phyloP scores from a whole-genome alignment of 1,140 invertebrate species.

The Camponotus pennsylvanicus region DNA sequence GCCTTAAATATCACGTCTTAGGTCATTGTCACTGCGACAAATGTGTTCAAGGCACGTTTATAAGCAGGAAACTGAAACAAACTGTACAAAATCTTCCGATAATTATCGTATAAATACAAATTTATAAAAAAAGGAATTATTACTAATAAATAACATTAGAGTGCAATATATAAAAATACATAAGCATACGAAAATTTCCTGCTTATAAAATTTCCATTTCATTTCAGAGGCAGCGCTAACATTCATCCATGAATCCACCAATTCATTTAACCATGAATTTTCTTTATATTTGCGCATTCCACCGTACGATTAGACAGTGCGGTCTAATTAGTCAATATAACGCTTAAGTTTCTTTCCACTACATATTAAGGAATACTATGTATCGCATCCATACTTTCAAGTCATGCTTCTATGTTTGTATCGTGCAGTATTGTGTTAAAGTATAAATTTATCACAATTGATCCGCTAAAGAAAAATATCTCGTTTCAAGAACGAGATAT shows the following conservation, averaged over 20 bases:
- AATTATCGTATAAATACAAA: background rate
- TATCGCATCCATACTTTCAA: slow-evolving; percentile 37
- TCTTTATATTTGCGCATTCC: slow-evolving; percentile 33
- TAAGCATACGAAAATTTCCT: slow-evolving; percentile 28
- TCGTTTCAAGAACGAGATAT: background rate
- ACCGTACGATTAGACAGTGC: slow-evolving; percentile 30
- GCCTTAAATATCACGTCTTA: slow-evolving; percentile 41
- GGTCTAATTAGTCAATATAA: slow-evolving; percentile 45
- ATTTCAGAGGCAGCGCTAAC: slow-evolving; percentile 32
- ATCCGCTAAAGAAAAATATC: slow-evolving; percentile 19
- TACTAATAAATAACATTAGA: background rate
- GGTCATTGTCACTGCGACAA: background rate
- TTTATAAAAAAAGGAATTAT: background rate
- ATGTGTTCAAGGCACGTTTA: slow-evolving; percentile 6
- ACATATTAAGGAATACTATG: slow-evolving; percentile 23
- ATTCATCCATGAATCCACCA: background rate
- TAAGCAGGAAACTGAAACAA: slow-evolving; percentile 41
- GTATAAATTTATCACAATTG: slow-evolving; percentile 32
- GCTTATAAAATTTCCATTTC: slow-evolving; percentile 22
- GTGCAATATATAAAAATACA: background rate
- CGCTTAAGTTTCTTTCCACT: slow-evolving; percentile 29
- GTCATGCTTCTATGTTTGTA: slow-evolving; percentile 52
- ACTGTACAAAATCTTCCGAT: slow-evolving; percentile 2
- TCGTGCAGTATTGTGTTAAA: slow-evolving; percentile 49
- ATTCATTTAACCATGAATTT: background rate